Evolutionary conservation across 2,888 invertebrate genomes (phyloP).

Genomic region (Uropetala carovei): DNA sequence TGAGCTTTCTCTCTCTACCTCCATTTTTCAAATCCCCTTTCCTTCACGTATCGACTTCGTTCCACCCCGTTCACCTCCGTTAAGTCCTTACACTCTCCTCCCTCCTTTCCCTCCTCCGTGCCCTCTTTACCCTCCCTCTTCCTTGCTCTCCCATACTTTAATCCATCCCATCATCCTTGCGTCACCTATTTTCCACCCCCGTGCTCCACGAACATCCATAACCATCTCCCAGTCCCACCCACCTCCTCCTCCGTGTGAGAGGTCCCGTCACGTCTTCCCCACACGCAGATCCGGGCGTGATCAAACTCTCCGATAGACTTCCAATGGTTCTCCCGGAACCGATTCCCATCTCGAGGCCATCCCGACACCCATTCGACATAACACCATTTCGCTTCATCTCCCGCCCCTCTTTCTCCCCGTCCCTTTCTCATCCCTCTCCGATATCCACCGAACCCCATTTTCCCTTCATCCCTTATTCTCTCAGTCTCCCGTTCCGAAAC

Average conservation of each 20-base stretch:
- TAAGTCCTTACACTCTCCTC: neutral
- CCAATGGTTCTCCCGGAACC: neutral
- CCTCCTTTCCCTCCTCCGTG: no score
- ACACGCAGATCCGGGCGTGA: neutral
- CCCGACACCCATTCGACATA: neutral
- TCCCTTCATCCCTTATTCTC: neutral
- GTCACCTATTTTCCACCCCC: neutral
- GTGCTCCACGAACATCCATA: neutral
- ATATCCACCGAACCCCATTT: neutral
- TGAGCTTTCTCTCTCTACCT: neutral
- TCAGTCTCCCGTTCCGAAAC: neutral
- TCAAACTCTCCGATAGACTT: conserved; percentile 42
- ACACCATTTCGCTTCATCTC: neutral
- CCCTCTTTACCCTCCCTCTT: no score
- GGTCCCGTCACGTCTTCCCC: conserved; percentile 1
- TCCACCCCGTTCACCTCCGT: neutral
- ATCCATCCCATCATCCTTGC: neutral
- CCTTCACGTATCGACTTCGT: neutral
- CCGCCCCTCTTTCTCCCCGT: neutral
- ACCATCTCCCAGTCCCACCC: neutral
- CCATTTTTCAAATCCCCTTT: neutral
- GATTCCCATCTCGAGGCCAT: neutral
- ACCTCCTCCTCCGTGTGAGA: neutral
- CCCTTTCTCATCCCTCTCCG: neutral
- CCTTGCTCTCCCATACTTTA: neutral